Base-by-base conservation (phyloP, 2,113 vertebrate genomes). In the Passer domesticus region DNA sequence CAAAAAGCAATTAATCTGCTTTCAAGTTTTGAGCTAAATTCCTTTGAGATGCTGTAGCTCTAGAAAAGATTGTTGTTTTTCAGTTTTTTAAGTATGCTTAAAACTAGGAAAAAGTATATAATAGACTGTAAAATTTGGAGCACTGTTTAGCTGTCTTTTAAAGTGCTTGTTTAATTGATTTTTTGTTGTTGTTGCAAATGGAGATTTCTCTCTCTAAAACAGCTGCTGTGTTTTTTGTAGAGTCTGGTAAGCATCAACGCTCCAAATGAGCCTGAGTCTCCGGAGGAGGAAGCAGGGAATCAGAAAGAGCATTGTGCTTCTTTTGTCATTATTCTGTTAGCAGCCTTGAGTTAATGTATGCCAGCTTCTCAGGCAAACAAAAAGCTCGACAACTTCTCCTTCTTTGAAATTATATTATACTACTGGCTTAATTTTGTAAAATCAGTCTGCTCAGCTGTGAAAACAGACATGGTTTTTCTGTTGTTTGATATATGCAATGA, bases 101-200 rank as follows among this genome's bases (percentile, higher is more conserved):
- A 96, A 94, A 55, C 21, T 25, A 60, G 14, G 13, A 23, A 58
- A 5, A 18, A 39, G 43, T 88, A 35, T 53, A 31, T 21, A 16
- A 64, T 79, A 87, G 81, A 68, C 66, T 79, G 75, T 8, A 77
- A 89, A 96, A 70, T 43, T 47, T 70, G 44, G 47, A 84, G 22
- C 33, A 47, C 19, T 92, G 94, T 86, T 73, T 56, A 89, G 23
- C 55, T 95, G 33, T 92, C 41, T 86, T 96, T 95, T 90, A 77
- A 96, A 93, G 75, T 60, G 59, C 72, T 92, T 86, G 77, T 88
- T 95, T 96, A 97, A 96, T 95, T 96, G 86, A 93, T 96, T 95
- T 95, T 66, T 90, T 75, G 78, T 64, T 94, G 52, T 43, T 94
- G 62, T 83, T 92, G 72, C 33, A 95, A 95, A 93, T 90, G 50